Conservation (phyloP, 2,797 vertebrate genomes). For the Hipposideros larvatus region DNA sequence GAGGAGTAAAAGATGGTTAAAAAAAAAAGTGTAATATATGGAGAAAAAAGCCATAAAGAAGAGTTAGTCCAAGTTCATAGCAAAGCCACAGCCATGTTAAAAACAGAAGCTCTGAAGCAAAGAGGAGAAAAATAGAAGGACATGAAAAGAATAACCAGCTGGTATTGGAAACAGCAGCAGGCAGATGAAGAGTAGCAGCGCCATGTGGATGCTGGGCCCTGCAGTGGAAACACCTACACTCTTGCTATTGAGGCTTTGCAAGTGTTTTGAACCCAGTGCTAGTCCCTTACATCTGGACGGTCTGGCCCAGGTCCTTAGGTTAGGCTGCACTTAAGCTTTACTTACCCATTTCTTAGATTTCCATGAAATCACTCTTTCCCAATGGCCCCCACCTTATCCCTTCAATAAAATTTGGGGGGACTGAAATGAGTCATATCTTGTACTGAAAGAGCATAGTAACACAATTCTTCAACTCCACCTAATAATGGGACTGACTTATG, state of each 20-base stretch:
- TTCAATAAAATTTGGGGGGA: neutral
- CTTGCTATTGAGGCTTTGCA: too few relatives aligned
- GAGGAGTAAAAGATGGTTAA: neutral
- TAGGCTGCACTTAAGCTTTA: too few relatives aligned
- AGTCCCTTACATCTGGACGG: too few relatives aligned
- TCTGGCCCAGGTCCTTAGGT: neutral
- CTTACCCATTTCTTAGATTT: neutral
- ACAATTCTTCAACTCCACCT: neutral
- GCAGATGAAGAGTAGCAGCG: neutral
- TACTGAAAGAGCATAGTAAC: neutral
- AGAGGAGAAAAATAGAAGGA: neutral
- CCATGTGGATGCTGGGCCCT: fast-evolving
- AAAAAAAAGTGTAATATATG: neutral
- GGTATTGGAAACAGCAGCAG: neutral
- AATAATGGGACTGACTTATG: neutral
- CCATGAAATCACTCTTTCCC: neutral
- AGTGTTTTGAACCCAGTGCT: neutral
- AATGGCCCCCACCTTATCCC: neutral
- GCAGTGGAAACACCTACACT: fast-evolving
- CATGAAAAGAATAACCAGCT: neutral
- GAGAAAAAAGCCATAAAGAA: neutral
- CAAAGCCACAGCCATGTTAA: neutral
- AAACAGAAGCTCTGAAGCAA: neutral
- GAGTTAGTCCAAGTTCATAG: neutral
- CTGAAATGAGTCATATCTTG: neutral